Base-by-base conservation (phyloP, 2,113 vertebrate species). In the Peromyscus maniculatus region DNA sequence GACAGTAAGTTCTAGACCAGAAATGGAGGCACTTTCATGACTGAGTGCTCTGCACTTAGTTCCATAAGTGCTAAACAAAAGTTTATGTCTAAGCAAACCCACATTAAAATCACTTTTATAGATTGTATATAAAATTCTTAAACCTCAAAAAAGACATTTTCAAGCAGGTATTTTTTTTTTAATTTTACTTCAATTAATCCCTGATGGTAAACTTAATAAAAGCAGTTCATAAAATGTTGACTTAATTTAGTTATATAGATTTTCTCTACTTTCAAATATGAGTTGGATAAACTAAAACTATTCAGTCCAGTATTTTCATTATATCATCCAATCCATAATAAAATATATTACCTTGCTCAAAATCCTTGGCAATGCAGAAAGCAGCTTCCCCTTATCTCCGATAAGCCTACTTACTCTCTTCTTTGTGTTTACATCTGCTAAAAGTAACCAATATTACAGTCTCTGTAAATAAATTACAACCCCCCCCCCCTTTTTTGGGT, bases 181-280 rank as follows among this genome's bases (percentile, higher is more conserved):
- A 5, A 43, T 77, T 95, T 93, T 82, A 82, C 57, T 91, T 77
- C 64, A 80, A 39, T 57, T 82, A 80, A 88, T 11, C 57, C 3
- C 55, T 66, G 72, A 66, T 36, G 74, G 28, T 46, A 16, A 71
- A 91, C 33, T 71, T 95, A 88, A 88, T 26, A 64, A 90, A 90
- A 91, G 8, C 6, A 59, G 49, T 82, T 52, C 12, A 78, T 59
- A 79, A 83, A 92, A 71, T 46, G 7, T 15, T 77, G 28, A 19
- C 28, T 75, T 92, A 55, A 75, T 91, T 93, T 75, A 94, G 89
- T 57, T 46, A 46, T 39, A 10, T 55, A 39, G 11, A 33, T 69
- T 91, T 87, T 71, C 39, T 80, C 21, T 86, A 33, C 39, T 96
- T 96, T 43, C 43, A 71, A 82, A 69, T 74, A 62, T 80, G n/a